Evolutionary conservation across 2,888 invertebrate genomes (phyloP), one percentile per base, ranked within the genome.

Genomic region (Notocelia uddmanniana): DNA sequence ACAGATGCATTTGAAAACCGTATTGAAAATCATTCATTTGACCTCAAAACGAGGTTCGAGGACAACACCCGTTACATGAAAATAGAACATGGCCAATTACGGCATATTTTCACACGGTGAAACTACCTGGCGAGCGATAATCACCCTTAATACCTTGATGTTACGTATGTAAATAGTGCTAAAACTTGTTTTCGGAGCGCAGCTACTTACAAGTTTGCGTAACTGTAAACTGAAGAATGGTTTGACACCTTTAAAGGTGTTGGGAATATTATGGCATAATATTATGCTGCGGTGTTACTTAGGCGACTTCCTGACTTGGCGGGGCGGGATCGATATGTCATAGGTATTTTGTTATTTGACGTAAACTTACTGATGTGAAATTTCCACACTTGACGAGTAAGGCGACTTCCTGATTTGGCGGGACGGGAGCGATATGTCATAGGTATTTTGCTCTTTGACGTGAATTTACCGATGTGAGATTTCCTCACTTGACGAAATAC

Each of bases 41-140:
- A 68, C 37, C 59, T 11, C 50, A 59, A 59, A 37, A 59, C 15
- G 9, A 55, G 21, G 41, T 48, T 63, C 62, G 71, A 62, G 64
- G 64, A 34, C 73, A 45, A 50, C 73, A 26, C 68, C 70, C 74
- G 74, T 74, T 73, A 73, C 15, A 60, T 41, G 10, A 37, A 74
- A 68, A 73, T 74, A 70, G 74, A 70, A 64, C 74, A 68, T 52
- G 52, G 70, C 45, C 70, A 37, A 10, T 19, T 41, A 15, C 45
- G 31, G 10, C 3, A 15, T 2, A 58, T 26, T 37, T 52, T 37
- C 59, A 54, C 15, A 21, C 15, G 19, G 21, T 3, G 11, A 67
- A 55, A 26, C n/a, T 45, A 48, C 54, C 48, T 26, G 48, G 23
- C 26, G 50, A 45, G 3, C 68, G 31, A 68, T 57, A 62, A 62